Evolutionary conservation across 2,888 invertebrate genomes (phyloP), one percentile per base, ranked within the genome.

Genomic region (Rhingia campestris): DNA sequence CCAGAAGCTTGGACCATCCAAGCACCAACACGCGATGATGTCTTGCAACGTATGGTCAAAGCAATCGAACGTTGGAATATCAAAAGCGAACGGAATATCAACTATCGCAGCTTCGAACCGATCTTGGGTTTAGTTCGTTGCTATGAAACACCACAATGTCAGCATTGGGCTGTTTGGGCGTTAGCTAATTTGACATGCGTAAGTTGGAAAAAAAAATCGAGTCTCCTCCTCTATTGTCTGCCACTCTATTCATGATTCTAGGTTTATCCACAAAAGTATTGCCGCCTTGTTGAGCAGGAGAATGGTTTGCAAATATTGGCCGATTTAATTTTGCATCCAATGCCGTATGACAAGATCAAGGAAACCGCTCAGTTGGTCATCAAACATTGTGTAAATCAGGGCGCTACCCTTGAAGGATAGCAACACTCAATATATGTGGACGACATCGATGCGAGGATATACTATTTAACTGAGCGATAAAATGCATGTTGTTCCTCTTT

Each of bases 111-210:
- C 37, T 99, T 99, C 92, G 96, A 97, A 89, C 99, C 99, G 0
- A 98, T 99, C 82, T 92, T 99, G 32, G 94, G 96, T 86, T 92
- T 99, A 82, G 93, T 98, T 54, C 93, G 94, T 82, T 95, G 96
- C 69, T 94, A 95, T 87, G 96, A 97, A 89, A 97, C 98, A 0
- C 96, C 97, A 0, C 95, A 97, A 90, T 98, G 97, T 91, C 98
- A 98, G 90, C 96, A 97, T 90, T 99, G 99, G 99, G 98, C 98
- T 3, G 96, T 96, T 6, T 99, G 99, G 99, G 99, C 99, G 0
- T 93, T 99, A 79, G 98, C 98, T 59, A 99, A 99, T 92, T 94
- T 99, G 81, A 99, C 99, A 58, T 95, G 90, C 87, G 90, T 91
- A 86, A 84, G 75, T 63, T 22, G 22, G 22, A 45, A 4, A 39